Percentiles rank a stretch among this genome's conserved stretches.
Conservation (phyloP, 2,113 vertebrate genomes). For the Bos taurus region DNA sequence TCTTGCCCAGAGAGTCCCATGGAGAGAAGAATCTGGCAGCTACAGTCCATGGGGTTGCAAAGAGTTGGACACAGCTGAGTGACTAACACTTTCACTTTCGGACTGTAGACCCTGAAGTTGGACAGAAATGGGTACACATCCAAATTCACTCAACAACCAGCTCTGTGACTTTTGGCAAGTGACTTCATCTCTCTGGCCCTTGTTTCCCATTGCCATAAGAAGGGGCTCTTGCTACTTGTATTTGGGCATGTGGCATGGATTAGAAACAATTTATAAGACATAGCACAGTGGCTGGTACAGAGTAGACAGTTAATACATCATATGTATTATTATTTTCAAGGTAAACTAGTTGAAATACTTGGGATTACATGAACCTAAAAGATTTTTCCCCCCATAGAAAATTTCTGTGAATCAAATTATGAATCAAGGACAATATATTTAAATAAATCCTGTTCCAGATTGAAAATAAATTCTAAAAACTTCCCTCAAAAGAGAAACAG, state of each 20-base stretch:
- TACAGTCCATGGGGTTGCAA: background rate
- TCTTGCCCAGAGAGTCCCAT: background rate
- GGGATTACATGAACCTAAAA: background rate
- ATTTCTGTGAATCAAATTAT: background rate
- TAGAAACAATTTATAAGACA: background rate
- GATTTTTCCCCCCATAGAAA: background rate
- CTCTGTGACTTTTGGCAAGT: background rate
- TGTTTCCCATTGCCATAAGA: background rate
- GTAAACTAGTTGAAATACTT: background rate
- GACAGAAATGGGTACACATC: background rate
- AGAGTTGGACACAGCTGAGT: background rate
- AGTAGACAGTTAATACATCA: background rate
- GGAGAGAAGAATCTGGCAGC: background rate
- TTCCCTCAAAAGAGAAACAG: background rate
- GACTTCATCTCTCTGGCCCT: background rate
- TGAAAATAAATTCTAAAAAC: constrained; percentile 53
- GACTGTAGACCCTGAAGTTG: background rate
- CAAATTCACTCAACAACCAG: background rate
- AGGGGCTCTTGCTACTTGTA: background rate
- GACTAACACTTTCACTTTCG: background rate
- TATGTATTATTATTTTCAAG: background rate
- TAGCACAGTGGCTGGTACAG: background rate
- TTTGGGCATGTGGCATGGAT: background rate
- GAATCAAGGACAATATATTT: constrained; percentile 22
- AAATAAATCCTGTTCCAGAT: background rate